phyloP scores from a whole-genome alignment of 2,797 vertebrate genomes.

The Ficedula albicollis region DNA sequence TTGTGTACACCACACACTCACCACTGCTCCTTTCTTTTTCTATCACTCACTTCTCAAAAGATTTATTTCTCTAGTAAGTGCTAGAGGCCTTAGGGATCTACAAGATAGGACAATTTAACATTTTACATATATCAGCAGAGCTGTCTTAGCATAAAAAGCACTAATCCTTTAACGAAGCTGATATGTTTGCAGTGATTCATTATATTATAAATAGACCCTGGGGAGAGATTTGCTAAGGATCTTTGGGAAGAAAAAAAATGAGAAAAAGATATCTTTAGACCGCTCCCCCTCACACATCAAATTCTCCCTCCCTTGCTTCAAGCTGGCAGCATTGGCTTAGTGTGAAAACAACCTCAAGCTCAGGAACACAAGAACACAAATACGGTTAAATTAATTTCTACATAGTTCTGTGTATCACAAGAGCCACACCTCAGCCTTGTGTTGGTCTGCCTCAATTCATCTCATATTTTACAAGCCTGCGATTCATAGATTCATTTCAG shows the following conservation, averaged over 20 bases:
- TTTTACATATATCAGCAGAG: not conserved
- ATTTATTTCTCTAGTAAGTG: not conserved
- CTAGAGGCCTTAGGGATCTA: not conserved
- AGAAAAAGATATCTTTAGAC: not conserved
- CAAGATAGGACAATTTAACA: not conserved
- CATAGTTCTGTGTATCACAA: not conserved
- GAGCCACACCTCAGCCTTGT: not conserved
- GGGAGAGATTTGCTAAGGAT: not conserved
- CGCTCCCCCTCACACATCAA: not conserved
- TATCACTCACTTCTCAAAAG: not conserved
- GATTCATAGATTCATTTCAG: not conserved
- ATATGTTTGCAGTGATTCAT: not conserved
- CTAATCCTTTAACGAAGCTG: not conserved
- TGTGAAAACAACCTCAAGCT: not conserved
- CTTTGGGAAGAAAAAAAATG: not conserved
- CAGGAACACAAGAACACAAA: not conserved
- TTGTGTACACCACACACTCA: not conserved
- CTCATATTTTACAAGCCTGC: not conserved
- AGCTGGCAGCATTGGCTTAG: not conserved
- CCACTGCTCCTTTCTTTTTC: not conserved
- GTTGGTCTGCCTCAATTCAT: not conserved
- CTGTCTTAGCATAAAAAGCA: not conserved
- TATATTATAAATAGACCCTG: not conserved
- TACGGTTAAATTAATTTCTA: not conserved
- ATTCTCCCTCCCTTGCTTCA: not conserved